Evolutionary conservation across 2,797 vertebrate genomes (phyloP), one percentile per base, ranked within the genome.

Genomic region (Acipenser ruthenus): DNA sequence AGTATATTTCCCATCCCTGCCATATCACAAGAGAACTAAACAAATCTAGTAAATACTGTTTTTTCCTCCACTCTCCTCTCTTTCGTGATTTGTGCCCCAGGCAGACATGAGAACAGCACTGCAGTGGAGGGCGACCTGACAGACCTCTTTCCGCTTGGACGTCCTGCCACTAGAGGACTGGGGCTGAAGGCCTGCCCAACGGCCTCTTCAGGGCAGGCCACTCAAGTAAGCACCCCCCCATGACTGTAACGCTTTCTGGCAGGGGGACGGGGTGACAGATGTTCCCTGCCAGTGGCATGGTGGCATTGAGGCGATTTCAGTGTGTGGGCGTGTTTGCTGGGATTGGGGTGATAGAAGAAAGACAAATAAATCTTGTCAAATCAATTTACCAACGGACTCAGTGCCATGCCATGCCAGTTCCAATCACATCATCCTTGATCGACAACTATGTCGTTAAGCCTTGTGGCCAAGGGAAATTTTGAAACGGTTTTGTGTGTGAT

Each of bases 221-320:
- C 73, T 77, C 65, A 74, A 83, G 74, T 77, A 76, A 68, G 81
- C 67, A 76, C 77, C 69, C 81, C 67, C 47, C 80, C 73, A 82
- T 86, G 89, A 85, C 84, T 89, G 72, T 91, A 86, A 89, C 78
- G 11, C 56, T 80, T 76, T 67, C 77, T 88, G 89, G 89, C 90
- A 92, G 87, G 68, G 81, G 76, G 83, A 86, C 71, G 75, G 80
- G 78, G 50, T 80, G 92, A 92, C 93, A 94, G 92, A 94, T 93
- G 93, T 86, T 94, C 78, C 78, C 23, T 37, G 23, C 23, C 23
- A 37, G 23, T 37, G 23, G 23, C 23, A 37, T 37, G 23, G 72
- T 66, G 75, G 76, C 75, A 78, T 73, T 69, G 75, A 79, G 74
- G 73, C 79, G 74, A 77, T 72, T 49, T 62, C 8, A 8, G 47